phyloP scores from a whole-genome alignment of 1,140 invertebrate genomes.

The Heliconius nattereri region DNA sequence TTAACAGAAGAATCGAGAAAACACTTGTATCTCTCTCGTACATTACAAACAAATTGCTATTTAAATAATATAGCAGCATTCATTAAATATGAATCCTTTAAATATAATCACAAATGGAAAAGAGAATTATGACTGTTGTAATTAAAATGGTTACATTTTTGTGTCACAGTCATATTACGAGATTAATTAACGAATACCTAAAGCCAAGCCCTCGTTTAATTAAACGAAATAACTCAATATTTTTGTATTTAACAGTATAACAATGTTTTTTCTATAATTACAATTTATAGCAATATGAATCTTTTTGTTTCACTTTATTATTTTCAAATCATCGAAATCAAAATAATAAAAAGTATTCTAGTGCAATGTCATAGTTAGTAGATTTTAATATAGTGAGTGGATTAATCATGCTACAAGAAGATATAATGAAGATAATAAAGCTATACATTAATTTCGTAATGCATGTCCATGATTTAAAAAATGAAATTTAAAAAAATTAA shows the following conservation, averaged over 20 bases:
- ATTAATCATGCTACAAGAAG: too few species aligned
- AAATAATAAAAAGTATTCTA: too few species aligned
- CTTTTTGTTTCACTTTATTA: background rate
- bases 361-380: too few species aligned
- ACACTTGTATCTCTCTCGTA: background rate
- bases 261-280: background rate
- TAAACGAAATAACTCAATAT: background rate
- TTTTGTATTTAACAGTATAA: background rate
- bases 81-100: slow-evolving; percentile 10
- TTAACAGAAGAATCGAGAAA: background rate
- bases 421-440: too few species aligned
- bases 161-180: slow-evolving; percentile 8
- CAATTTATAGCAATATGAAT: background rate
- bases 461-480: too few species aligned
- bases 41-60: background rate
- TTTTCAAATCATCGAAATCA: background rate
- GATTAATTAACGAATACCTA: slow-evolving; percentile 7
- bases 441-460: too few species aligned
- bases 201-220: slow-evolving; percentile 9
- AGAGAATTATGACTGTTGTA: background rate
- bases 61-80: background rate
- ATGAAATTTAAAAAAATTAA: too few species aligned
- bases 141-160: slow-evolving; percentile 3
- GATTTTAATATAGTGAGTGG: too few species aligned
- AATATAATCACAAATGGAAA: background rate